phyloP scores from a whole-genome alignment of 2,888 invertebrate species.

The Tolmerus cingulatus region DNA sequence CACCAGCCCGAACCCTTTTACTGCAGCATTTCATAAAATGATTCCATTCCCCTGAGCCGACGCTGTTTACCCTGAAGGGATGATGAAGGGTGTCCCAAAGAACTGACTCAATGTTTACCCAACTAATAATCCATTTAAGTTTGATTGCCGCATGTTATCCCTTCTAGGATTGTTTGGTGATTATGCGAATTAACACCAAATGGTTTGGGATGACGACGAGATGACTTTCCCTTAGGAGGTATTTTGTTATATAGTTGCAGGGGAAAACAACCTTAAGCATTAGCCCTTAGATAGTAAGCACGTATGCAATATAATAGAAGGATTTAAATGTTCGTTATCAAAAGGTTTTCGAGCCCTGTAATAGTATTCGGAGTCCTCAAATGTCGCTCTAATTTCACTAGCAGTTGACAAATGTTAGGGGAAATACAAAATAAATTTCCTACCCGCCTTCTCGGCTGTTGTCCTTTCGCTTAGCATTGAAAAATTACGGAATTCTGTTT shows the following conservation, averaged over 20 bases:
- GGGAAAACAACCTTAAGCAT: not conserved
- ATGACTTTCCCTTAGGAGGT: not conserved
- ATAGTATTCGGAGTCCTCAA: not conserved
- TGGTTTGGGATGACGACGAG: conserved; percentile 36
- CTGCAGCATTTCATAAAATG: not conserved
- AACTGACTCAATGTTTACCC: conserved; percentile 48
- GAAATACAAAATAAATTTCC: not conserved
- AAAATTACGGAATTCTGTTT: not conserved
- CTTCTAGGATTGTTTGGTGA: conserved; percentile 47
- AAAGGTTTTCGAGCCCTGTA: not conserved
- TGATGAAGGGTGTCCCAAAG: conserved; percentile 4
- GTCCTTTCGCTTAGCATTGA: conserved; percentile 1
- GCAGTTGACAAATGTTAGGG: not conserved
- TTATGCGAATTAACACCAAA: conserved; percentile 49
- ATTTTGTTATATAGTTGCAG: not conserved
- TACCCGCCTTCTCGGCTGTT: not conserved
- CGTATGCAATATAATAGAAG: not conserved
- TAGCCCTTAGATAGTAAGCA: not conserved
- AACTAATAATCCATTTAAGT: conserved; percentile 50
- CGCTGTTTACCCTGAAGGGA: not conserved
- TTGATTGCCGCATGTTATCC: conserved; percentile 51
- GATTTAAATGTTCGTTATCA: not conserved
- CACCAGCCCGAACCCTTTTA: not conserved
- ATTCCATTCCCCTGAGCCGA: not conserved
- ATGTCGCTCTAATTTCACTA: not conserved